A percentile compares a stretch with the other conserved stretches of the same genome.
Conservation (phyloP, 2,113 vertebrate species). For the Cisticola juncidis region DNA sequence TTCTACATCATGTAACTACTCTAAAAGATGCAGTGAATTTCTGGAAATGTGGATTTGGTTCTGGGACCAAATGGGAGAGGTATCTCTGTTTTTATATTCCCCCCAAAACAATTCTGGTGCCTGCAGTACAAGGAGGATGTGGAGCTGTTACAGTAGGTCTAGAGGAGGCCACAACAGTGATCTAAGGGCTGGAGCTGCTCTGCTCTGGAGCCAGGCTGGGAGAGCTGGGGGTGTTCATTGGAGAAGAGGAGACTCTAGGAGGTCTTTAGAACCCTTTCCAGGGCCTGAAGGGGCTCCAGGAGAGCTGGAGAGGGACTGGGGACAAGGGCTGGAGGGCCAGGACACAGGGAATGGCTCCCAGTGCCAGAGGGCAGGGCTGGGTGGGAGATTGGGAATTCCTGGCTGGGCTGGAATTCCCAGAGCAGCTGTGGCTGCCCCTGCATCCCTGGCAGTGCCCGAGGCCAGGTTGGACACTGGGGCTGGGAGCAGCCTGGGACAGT, state of each 20-base stretch:
- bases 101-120: neutral
- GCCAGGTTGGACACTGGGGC: neutral
- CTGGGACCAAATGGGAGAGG: neutral
- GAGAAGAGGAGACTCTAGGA: neutral
- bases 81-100: neutral
- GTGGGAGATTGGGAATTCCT: accelerated
- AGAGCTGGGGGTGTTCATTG: accelerated
- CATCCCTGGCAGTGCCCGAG: accelerated
- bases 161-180: neutral
- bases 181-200: neutral
- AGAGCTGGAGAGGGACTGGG: neutral
- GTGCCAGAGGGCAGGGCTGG: neutral
- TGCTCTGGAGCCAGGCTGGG: neutral
- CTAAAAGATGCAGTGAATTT: neutral
- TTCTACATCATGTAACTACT: neutral
- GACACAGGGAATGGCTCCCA: neutral
- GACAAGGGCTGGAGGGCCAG: neutral
- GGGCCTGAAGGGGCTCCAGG: neutral
- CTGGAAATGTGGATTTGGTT: neutral
- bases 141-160: neutral
- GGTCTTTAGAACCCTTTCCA: neutral
- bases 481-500: neutral
- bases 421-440: neutral
- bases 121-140: no score
- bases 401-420: accelerated